phyloP scores from a whole-genome alignment of 1,140 invertebrate species.

The Formica selysi region DNA sequence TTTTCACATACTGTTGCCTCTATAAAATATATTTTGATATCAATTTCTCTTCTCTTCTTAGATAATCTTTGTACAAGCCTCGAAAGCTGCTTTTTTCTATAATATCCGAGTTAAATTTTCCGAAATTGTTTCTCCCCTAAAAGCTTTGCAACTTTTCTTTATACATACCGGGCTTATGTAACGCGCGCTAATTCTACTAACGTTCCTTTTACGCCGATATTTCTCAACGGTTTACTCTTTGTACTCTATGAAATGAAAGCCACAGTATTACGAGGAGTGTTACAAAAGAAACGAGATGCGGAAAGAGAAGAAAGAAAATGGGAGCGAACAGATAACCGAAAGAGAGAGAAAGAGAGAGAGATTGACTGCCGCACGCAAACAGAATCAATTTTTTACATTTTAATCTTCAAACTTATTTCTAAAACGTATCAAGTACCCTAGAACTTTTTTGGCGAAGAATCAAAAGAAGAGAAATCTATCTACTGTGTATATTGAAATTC shows the following conservation, averaged over 20 bases:
- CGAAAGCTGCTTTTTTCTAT: background rate
- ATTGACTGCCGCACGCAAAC: background rate
- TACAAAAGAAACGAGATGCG: constrained; percentile 27
- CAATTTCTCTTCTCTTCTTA: background rate
- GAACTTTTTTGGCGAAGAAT: background rate
- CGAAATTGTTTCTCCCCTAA: background rate
- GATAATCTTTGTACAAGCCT: background rate
- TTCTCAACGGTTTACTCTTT: constrained; percentile 49
- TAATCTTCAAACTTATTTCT: background rate
- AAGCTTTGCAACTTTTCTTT: constrained; percentile 9
- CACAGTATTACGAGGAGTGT: background rate
- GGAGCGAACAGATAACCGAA: background rate
- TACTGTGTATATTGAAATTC: background rate
- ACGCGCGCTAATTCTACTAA: constrained; percentile 10
- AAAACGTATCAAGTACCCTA: background rate
- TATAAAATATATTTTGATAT: too few relatives aligned
- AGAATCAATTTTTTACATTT: background rate
- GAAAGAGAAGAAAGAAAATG: background rate
- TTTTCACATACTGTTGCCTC: background rate
- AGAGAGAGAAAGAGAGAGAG: background rate
- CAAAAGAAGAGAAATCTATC: background rate
- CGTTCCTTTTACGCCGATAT: constrained; percentile 13
- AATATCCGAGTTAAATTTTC: constrained; percentile 17
- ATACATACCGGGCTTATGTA: background rate
- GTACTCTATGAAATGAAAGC: constrained; percentile 38